phyloP scores from a whole-genome alignment of 2,113 vertebrate genomes.

The Serinus canaria region DNA sequence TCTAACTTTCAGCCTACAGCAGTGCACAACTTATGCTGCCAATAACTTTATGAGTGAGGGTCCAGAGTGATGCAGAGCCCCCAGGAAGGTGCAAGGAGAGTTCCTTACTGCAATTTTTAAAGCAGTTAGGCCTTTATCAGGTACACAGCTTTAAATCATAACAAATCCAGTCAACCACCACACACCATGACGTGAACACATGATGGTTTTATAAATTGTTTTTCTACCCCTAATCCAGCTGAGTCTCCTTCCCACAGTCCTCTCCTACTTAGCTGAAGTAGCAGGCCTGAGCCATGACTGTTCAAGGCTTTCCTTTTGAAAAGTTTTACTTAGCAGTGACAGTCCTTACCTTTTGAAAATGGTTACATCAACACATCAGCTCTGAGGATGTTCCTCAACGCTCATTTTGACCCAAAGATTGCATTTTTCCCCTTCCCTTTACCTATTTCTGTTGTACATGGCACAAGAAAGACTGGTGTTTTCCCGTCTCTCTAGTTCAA shows the following conservation, averaged over 20 bases:
- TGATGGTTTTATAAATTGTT: background rate
- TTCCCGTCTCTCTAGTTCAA: background rate
- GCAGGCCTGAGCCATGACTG: background rate
- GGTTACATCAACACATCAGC: background rate
- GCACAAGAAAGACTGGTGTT: background rate
- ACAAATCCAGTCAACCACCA: background rate
- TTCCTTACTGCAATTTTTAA: background rate
- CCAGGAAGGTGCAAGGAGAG: background rate
- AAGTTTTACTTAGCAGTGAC: background rate
- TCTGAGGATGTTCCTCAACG: background rate
- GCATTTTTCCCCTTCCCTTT: background rate
- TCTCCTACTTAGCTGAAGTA: background rate
- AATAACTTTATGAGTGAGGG: background rate
- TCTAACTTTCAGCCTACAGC: background rate
- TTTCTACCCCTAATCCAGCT: background rate
- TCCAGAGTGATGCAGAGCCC: background rate
- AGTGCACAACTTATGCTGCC: background rate
- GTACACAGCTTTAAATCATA: background rate
- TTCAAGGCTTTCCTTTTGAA: background rate
- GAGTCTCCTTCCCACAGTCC: background rate
- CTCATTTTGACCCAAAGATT: background rate
- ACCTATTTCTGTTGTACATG: background rate
- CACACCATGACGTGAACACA: background rate
- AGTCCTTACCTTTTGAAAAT: background rate
- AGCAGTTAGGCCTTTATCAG: background rate